Conservation (phyloP, 2,888 invertebrate species). For the Acanthosoma haemorrhoidale region DNA sequence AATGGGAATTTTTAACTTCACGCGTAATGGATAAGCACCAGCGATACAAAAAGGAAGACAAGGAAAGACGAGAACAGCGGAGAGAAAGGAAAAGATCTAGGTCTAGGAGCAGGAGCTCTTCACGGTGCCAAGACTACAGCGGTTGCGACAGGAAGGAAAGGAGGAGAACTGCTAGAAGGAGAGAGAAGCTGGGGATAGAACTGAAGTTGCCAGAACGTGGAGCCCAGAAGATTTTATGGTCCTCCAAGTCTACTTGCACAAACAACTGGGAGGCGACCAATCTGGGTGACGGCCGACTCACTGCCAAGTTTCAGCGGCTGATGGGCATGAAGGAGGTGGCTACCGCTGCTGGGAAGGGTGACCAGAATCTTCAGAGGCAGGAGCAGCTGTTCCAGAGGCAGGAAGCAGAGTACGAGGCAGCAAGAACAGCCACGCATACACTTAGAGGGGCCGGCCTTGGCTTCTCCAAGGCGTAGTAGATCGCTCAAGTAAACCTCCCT, state of each 20-base stretch:
- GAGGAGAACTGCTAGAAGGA: not conserved
- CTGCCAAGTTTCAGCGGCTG: constrained; percentile 89
- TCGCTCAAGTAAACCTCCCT: no score
- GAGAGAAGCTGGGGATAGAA: constrained; percentile 1
- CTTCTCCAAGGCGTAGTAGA: constrained; percentile 58
- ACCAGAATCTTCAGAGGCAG: constrained; percentile 43
- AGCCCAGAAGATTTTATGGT: not conserved
- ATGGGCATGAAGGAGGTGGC: constrained; percentile 79
- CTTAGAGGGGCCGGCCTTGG: constrained; percentile 84
- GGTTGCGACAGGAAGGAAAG: not conserved
- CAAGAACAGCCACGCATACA: constrained; percentile 90
- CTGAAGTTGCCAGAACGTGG: not conserved
- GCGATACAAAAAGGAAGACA: not conserved
- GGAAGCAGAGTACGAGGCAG: constrained; percentile 95
- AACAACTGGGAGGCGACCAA: constrained; percentile 70
- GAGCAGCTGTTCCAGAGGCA: constrained; percentile 87
- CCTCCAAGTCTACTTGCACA: not conserved
- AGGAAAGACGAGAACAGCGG: not conserved
- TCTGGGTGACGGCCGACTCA: constrained; percentile 85
- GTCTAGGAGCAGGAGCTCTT: not conserved
- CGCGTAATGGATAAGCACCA: not conserved
- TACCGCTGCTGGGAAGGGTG: not conserved
- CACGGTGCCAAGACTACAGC: not conserved
- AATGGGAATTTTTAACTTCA: no score
- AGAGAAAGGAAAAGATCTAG: not conserved